Percentiles rank a stretch among this genome's conserved stretches.
Conservation (phyloP, 1,140 invertebrate species). For the Whitmania pigra region DNA sequence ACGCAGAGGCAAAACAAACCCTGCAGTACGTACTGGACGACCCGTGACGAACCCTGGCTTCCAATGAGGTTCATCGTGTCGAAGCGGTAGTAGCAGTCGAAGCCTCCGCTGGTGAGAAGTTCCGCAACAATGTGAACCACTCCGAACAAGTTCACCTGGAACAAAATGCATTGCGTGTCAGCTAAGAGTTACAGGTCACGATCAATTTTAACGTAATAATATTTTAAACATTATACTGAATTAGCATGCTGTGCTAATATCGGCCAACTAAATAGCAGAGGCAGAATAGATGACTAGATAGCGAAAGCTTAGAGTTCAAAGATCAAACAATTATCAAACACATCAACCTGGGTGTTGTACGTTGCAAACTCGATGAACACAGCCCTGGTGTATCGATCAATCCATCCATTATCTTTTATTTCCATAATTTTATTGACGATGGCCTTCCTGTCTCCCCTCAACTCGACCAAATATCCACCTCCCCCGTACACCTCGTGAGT, state of each 20-base stretch:
- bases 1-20: conserved; percentile 38
- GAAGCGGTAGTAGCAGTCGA: conserved; percentile 45
- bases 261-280: no score
- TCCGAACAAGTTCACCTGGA: conserved; percentile 43
- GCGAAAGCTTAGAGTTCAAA: no score
- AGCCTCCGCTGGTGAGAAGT: conserved; percentile 45
- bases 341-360: conserved; percentile 45
- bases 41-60: conserved; percentile 32
- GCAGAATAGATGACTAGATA: no score
- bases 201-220: no score
- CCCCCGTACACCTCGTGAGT: conserved; percentile 45
- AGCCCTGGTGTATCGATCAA: conserved; percentile 48
- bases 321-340: neutral
- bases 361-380: conserved; percentile 50
- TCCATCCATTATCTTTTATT: conserved; percentile 44
- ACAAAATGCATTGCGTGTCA: neutral
- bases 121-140: conserved; percentile 46
- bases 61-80: conserved; percentile 42
- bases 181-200: no score
- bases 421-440: conserved; percentile 30
- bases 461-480: conserved; percentile 47
- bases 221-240: no score
- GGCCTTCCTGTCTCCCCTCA: conserved; percentile 40
- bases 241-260: no score
- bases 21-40: conserved; percentile 37